Conservation (phyloP, 1,140 invertebrate species). For the Chironomus tepperi region DNA sequence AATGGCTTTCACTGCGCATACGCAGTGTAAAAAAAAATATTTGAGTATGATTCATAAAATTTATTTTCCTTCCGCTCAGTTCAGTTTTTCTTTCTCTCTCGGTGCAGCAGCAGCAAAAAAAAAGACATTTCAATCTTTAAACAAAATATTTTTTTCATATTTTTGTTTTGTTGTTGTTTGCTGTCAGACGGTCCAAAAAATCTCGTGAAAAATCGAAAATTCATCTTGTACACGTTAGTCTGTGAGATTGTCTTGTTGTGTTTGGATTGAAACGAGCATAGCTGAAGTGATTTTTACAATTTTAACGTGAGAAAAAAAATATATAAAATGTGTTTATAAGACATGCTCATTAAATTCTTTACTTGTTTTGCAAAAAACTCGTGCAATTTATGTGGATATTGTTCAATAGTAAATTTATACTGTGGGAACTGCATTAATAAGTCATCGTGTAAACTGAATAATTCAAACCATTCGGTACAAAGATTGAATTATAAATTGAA, state of each 20-base stretch:
- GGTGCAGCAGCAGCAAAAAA: background rate
- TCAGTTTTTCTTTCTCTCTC: slow-evolving; percentile 6
- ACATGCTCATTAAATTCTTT: too few species aligned
- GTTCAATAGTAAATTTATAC: too few species aligned
- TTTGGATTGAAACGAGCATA: background rate
- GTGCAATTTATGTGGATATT: too few species aligned
- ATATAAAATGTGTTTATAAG: too few species aligned
- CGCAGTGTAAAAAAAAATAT: background rate
- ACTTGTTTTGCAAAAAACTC: too few species aligned
- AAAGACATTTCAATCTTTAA: background rate
- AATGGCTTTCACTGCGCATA: slow-evolving; percentile 11
- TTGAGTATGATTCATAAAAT: background rate
- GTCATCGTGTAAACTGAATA: too few species aligned
- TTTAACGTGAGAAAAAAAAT: too few species aligned
- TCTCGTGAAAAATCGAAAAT: background rate
- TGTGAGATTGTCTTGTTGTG: slow-evolving; percentile 10
- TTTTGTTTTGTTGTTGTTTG: background rate
- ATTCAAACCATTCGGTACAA: too few species aligned
- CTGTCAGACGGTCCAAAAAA: background rate
- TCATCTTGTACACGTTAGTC: background rate
- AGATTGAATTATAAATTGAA: too few species aligned
- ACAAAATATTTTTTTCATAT: slow-evolving; percentile 3
- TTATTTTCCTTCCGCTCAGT: background rate
- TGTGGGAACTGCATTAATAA: too few species aligned
- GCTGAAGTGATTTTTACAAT: background rate